Conservation (phyloP, 1,140 invertebrate species). For the Melipona quadrifasciata region DNA sequence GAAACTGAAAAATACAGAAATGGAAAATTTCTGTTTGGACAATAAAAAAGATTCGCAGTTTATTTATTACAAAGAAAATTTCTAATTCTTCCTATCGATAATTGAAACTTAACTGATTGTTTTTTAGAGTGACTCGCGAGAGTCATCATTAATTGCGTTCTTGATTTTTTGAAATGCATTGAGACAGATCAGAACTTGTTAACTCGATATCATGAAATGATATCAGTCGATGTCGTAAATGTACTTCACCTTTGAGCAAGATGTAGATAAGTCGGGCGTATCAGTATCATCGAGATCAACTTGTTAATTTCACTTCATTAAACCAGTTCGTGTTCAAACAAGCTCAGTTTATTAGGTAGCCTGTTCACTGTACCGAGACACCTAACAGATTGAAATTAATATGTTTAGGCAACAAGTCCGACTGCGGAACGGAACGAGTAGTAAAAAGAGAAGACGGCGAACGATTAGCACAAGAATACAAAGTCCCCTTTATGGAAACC, state of each 20-base stretch:
- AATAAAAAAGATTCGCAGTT: too few species aligned
- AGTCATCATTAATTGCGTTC: not conserved
- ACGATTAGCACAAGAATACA: conserved; percentile 90
- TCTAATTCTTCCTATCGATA: not conserved
- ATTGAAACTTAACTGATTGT: not conserved
- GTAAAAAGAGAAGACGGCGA: conserved; percentile 91
- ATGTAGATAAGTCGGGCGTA: not conserved
- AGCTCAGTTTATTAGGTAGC: not conserved
- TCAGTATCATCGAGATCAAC: not conserved
- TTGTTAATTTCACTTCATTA: not conserved
- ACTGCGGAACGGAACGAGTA: conserved; percentile 88
- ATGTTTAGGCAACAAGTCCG: conserved; percentile 90
- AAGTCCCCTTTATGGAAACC: conserved; percentile 93
- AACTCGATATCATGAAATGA: not conserved
- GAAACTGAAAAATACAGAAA: not conserved
- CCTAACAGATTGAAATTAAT: conserved; percentile 12
- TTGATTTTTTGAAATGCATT: not conserved
- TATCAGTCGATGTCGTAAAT: not conserved
- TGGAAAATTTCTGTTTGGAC: too few species aligned
- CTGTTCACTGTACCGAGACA: not conserved
- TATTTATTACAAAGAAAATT: not conserved
- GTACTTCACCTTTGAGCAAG: too few species aligned
- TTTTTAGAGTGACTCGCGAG: not conserved
- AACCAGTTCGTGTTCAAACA: not conserved
- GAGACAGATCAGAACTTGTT: not conserved